A percentile compares a stretch with the other conserved stretches of the same genome.
Conservation (phyloP, 2,888 invertebrate genomes). For the Gastracanthus pulcherrimus region DNA sequence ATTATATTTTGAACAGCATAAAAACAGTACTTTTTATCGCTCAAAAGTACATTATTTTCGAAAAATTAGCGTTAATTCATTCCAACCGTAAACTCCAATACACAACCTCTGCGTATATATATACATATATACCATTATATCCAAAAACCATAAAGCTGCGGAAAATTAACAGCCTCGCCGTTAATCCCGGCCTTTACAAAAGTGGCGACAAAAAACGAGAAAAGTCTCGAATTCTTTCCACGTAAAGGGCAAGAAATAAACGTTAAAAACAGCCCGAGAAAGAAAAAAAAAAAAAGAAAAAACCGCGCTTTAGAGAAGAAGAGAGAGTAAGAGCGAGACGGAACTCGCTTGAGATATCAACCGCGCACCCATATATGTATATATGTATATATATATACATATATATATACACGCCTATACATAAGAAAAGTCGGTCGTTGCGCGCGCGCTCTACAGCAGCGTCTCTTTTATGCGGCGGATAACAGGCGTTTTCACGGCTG, state of each 20-base stretch:
- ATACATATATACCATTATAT: too few species aligned
- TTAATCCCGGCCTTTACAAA: not conserved
- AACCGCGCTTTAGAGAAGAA: not conserved
- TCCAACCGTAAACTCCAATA: not conserved
- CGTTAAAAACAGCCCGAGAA: not conserved
- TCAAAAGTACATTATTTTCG: not conserved
- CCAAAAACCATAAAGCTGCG: not conserved
- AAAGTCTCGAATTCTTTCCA: not conserved
- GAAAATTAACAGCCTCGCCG: not conserved
- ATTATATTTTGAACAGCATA: too few species aligned
- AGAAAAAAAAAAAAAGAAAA: not conserved
- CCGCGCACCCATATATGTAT: too few species aligned
- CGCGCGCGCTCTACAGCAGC: too few species aligned
- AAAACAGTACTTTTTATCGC: too few species aligned
- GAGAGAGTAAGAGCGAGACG: not conserved
- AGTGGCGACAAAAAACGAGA: not conserved
- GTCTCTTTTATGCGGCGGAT: slow-evolving; percentile 10
- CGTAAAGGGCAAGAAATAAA: not conserved
- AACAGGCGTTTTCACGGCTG: slow-evolving; percentile 19
- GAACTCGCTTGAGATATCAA: too few species aligned
- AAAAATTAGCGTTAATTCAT: not conserved
- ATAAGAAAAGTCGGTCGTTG: not conserved
- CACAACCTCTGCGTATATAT: not conserved
- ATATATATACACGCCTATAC: not conserved
- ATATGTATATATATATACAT: too few species aligned